These are phyloP conservation scores for Meta bourneti DNA, from an alignment of 2,888 invertebrate species.

Conservation along the genomic window DNA sequence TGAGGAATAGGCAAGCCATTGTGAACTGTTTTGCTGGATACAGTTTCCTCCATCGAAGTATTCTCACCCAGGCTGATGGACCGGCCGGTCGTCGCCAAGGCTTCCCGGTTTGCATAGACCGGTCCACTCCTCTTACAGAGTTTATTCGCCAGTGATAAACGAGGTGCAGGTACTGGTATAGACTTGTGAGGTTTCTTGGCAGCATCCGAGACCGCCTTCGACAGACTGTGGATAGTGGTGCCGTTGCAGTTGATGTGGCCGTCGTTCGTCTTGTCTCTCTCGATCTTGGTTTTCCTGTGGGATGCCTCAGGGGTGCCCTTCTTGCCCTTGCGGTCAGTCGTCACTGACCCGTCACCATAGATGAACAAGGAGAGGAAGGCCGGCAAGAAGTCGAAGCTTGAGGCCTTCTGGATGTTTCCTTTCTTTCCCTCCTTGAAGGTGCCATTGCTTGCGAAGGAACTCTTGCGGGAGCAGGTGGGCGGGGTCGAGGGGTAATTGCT, in stretches of 20 bases:
- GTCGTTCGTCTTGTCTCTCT: constrained; percentile 29
- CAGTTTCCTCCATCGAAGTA: constrained; percentile 55
- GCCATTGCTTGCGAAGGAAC: constrained; percentile 36
- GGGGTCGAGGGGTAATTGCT: constrained; percentile 70
- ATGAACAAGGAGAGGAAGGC: constrained; percentile 75
- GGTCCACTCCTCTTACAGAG: constrained; percentile 60
- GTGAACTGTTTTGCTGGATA: constrained; percentile 41
- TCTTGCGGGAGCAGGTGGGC: constrained; percentile 58
- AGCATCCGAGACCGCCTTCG: constrained; percentile 25
- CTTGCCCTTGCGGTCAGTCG: constrained; percentile 43
- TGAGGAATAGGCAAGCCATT: constrained; percentile 74
- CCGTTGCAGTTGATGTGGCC: constrained; percentile 59
- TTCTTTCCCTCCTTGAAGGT: constrained; percentile 64
- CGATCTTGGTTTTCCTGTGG: constrained; percentile 45
- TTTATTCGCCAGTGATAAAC: constrained; percentile 72
- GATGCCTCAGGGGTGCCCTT: constrained; percentile 36
- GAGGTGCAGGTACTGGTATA: constrained; percentile 76
- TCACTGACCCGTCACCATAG: constrained; percentile 51
- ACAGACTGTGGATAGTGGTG: constrained; percentile 10
- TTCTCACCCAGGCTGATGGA: constrained; percentile 76
- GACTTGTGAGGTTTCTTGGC: constrained; percentile 51
- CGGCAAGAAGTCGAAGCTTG: constrained; percentile 75
- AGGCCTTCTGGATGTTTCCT: constrained; percentile 73
- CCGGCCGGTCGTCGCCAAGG: constrained; percentile 68
- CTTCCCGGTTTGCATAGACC: constrained; percentile 76